A percentile compares a stretch with the other conserved stretches of the same genome.
These are phyloP conservation scores for Hylyphantes graminicola DNA, from an alignment of 1,140 invertebrate genomes.

Conservation along the genomic window DNA sequence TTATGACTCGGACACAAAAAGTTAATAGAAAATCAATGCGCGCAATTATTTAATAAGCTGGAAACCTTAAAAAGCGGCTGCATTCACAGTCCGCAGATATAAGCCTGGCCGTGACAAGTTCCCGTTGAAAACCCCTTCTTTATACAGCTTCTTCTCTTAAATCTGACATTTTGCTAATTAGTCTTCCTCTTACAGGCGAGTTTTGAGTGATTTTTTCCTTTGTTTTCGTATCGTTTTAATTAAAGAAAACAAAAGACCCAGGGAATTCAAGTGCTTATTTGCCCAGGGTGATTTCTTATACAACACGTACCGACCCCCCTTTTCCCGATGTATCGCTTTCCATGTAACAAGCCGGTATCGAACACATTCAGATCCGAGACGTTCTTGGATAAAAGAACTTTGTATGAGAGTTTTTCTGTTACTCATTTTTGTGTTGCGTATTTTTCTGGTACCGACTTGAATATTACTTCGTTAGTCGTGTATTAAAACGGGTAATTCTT, in stretches of 20 bases:
- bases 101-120: constrained; percentile 38
- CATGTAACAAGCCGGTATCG: background rate
- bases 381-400: constrained; percentile 13
- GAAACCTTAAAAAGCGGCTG: constrained; percentile 36
- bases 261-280: constrained; percentile 48
- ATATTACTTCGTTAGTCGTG: constrained; percentile 45
- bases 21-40: constrained; percentile 61
- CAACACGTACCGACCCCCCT: background rate
- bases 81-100: constrained; percentile 23
- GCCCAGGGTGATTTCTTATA: constrained; percentile 44
- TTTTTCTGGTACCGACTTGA: background rate
- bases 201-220: constrained; percentile 48
- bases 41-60: constrained; percentile 60
- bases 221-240: constrained; percentile 60
- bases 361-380: background rate
- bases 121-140: constrained; percentile 32
- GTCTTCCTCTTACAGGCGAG: constrained; percentile 7
- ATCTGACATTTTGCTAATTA: constrained; percentile 61
- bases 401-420: constrained; percentile 6
- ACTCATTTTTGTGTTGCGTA: background rate
- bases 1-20: constrained; percentile 60
- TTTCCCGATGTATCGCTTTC: background rate
- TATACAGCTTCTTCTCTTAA: constrained; percentile 50
- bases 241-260: constrained; percentile 55
- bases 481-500: constrained; percentile 33